Percentiles rank a stretch among this genome's conserved stretches.
phyloP scores from a whole-genome alignment of 2,888 invertebrate genomes.

The Caenorhabditis sp. region DNA sequence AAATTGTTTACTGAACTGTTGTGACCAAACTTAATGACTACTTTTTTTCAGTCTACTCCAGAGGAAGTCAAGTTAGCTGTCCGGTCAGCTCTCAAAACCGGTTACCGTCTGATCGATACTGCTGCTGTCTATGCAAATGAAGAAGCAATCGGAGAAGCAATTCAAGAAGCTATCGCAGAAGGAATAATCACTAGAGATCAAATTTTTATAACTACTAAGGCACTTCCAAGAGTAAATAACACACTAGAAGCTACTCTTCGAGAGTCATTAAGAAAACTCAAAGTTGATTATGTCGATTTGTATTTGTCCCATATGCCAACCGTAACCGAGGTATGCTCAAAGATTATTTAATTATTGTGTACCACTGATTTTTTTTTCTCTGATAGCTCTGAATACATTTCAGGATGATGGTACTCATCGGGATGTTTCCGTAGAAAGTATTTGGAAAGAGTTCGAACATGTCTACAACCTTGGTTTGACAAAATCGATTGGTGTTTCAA shows the following conservation, averaged over 20 bases:
- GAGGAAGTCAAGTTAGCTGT: constrained; percentile 79
- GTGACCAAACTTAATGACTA: too few species aligned
- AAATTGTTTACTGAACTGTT: too few species aligned
- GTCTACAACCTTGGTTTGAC: constrained; percentile 79
- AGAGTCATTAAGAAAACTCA: constrained; percentile 77
- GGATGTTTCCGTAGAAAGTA: constrained; percentile 51
- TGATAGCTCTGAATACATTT: background rate
- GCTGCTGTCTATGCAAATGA: constrained; percentile 84
- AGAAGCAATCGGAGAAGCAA: constrained; percentile 79
- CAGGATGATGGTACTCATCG: background rate
- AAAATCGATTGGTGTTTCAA: constrained; percentile 85
- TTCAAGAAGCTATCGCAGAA: constrained; percentile 79
- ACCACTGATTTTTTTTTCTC: too few species aligned
- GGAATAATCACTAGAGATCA: constrained; percentile 81
- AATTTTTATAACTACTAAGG: constrained; percentile 83
- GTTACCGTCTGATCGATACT: constrained; percentile 85
- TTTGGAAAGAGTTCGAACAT: constrained; percentile 62
- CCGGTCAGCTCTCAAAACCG: constrained; percentile 79
- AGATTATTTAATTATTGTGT: constrained; percentile 16
- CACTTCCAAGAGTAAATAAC: constrained; percentile 31
- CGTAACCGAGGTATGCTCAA: too few species aligned
- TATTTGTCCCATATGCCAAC: constrained; percentile 72
- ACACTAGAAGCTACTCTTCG: constrained; percentile 34
- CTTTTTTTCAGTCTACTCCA: constrained; percentile 63
- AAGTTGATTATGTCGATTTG: constrained; percentile 83